These are phyloP conservation scores for Teleogryllus occipitalis DNA, from an alignment of 1,140 invertebrate genomes.

Conservation along the genomic window DNA sequence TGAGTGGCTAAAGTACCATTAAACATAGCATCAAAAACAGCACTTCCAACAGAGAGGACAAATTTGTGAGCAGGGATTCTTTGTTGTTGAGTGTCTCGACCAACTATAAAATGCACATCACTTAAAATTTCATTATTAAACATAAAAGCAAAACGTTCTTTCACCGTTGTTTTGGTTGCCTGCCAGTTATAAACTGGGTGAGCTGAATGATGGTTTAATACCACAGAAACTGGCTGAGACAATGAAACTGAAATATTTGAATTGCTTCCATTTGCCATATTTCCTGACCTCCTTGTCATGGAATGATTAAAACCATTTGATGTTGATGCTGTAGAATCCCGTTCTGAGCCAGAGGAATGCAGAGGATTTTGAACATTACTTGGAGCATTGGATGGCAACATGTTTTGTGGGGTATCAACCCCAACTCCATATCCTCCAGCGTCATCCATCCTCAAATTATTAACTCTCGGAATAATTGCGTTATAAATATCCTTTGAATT, in stretches of 20 bases:
- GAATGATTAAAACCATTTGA: not conserved
- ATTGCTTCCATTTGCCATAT: not conserved
- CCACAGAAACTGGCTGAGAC: not conserved
- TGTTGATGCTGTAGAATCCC: not conserved
- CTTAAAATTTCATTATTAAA: conserved; percentile 75
- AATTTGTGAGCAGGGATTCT: conserved; percentile 78
- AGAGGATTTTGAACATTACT: conserved; percentile 11
- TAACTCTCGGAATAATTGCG: not conserved
- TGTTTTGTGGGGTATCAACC: conserved; percentile 12
- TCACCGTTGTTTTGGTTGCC: conserved; percentile 60
- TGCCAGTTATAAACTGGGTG: conserved; percentile 50
- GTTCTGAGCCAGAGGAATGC: not conserved
- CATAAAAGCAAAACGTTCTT: conserved; percentile 66
- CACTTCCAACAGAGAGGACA: conserved; percentile 70
- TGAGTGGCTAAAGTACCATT: conserved; percentile 61
- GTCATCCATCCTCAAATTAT: conserved; percentile 9
- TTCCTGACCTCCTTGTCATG: not conserved
- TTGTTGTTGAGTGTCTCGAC: conserved; percentile 57
- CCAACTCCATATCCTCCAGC: not conserved
- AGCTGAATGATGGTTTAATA: not conserved
- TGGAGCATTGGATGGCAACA: conserved; percentile 15
- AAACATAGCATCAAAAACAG: conserved; percentile 84
- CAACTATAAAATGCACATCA: conserved; percentile 73
- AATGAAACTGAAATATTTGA: not conserved
- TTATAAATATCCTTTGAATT: not conserved